Conservation (phyloP, 1,140 invertebrate genomes). For the Cydia amplana region DNA sequence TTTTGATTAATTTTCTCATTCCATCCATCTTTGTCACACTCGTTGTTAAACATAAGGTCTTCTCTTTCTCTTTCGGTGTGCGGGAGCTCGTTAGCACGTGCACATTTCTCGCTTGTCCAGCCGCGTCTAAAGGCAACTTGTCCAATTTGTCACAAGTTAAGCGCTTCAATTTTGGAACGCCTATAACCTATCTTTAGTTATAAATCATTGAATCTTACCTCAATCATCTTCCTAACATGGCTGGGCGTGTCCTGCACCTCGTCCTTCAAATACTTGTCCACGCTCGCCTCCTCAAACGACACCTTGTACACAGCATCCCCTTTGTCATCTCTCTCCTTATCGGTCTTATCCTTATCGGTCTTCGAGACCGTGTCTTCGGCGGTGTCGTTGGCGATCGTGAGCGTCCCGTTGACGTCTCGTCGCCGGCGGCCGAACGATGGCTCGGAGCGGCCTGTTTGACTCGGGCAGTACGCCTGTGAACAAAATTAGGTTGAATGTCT, state of each 20-base stretch:
- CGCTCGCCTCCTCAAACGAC: slow-evolving; percentile 66
- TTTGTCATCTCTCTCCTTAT: slow-evolving; percentile 53
- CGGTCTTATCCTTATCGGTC: slow-evolving; percentile 34
- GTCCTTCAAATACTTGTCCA: slow-evolving; percentile 78
- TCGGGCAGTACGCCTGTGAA: slow-evolving; percentile 87
- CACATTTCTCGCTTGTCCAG: too few species aligned
- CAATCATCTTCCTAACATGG: slow-evolving; percentile 92
- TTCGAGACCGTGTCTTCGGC: slow-evolving; percentile 56
- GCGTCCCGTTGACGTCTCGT: slow-evolving; percentile 81
- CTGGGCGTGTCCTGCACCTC: slow-evolving; percentile 81
- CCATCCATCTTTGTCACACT: too few species aligned
- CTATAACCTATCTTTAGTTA: too few species aligned
- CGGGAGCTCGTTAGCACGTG: too few species aligned
- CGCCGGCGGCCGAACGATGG: slow-evolving; percentile 88
- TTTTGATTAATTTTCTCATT: too few species aligned
- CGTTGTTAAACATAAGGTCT: too few species aligned
- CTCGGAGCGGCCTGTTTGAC: slow-evolving; percentile 85
- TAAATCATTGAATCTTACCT: too few species aligned
- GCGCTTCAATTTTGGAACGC: too few species aligned
- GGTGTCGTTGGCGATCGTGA: slow-evolving; percentile 57
- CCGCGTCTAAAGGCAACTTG: too few species aligned
- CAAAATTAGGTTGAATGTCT: too few species aligned
- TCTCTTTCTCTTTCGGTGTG: too few species aligned
- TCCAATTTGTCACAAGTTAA: too few species aligned
- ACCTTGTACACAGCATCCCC: slow-evolving; percentile 63